A percentile compares a stretch with the other conserved stretches of the same genome.
phyloP scores from a whole-genome alignment of 2,113 vertebrate species.

The Strix uralensis region DNA sequence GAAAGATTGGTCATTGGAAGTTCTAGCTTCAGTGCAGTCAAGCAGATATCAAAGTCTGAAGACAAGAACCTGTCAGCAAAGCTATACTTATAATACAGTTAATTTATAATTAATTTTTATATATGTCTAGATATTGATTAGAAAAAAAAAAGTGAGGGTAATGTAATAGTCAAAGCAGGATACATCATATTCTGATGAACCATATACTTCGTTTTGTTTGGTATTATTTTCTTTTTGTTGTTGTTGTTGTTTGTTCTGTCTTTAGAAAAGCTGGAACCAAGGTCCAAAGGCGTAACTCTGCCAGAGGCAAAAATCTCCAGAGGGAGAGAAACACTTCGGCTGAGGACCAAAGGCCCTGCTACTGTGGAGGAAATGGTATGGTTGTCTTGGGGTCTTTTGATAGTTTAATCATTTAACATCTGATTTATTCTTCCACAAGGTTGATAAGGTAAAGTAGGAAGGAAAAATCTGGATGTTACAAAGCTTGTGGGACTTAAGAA shows the following conservation, averaged over 20 bases:
- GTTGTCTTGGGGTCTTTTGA: not conserved
- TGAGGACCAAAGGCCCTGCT: constrained; percentile 89
- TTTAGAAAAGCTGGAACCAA: constrained; percentile 89
- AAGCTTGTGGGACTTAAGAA: not conserved
- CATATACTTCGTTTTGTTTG: not conserved
- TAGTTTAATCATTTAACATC: not conserved
- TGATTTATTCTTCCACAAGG: not conserved
- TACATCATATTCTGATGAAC: not conserved
- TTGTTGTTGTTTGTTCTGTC: not conserved
- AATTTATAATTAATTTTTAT: not conserved
- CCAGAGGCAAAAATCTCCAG: constrained; percentile 78
- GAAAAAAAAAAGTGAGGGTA: not conserved
- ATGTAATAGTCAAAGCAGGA: not conserved
- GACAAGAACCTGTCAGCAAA: not conserved
- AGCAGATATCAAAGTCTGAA: not conserved
- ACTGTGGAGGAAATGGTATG: constrained; percentile 89
- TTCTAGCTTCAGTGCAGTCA: not conserved
- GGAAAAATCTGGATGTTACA: not conserved
- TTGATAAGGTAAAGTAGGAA: not conserved
- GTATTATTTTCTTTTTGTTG: not conserved
- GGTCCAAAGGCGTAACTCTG: constrained; percentile 79
- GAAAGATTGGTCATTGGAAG: not conserved
- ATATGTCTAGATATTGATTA: not conserved
- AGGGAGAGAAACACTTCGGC: constrained; percentile 85
- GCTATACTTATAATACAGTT: not conserved